These are phyloP conservation scores for Ridgeia piscesae DNA, from an alignment of 1,140 invertebrate genomes.

Conservation along the genomic window DNA sequence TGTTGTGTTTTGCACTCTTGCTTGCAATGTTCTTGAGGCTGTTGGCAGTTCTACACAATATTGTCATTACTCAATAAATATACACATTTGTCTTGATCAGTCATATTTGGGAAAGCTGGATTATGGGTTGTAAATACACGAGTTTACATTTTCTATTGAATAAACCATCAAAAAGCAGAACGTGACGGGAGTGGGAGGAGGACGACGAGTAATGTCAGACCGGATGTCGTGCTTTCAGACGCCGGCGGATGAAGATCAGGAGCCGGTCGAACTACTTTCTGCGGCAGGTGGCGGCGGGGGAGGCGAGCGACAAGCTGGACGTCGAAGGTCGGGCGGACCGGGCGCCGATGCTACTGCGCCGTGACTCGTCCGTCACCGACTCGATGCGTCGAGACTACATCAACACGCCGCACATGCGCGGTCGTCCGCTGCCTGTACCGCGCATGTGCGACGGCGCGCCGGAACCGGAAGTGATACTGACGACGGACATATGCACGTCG, in stretches of 20 bases:
- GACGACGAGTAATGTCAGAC: not conserved
- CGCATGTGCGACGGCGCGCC: not conserved
- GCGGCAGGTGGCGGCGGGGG: not conserved
- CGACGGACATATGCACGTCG: not conserved
- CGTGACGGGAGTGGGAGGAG: not conserved
- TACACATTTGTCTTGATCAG: too few relatives aligned
- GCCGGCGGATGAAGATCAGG: slow-evolving; percentile 16
- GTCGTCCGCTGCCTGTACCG: slow-evolving; percentile 13
- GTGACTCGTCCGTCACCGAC: not conserved
- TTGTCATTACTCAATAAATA: too few relatives aligned
- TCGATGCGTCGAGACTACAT: not conserved
- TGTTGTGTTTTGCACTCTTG: too few relatives aligned
- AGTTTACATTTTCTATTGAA: too few relatives aligned
- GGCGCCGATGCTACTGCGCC: not conserved
- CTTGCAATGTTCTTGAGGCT: too few relatives aligned
- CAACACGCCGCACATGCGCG: not conserved
- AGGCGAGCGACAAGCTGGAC: not conserved
- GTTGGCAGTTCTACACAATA: too few relatives aligned
- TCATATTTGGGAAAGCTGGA: too few relatives aligned
- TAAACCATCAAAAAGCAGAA: too few relatives aligned
- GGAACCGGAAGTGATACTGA: not conserved
- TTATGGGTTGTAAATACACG: too few relatives aligned
- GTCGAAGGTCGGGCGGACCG: not conserved
- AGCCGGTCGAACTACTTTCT: slow-evolving; percentile 23
- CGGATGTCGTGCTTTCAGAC: slow-evolving; percentile 5